phyloP scores from a whole-genome alignment of 2,113 vertebrate species.

The Lophochroa leadbeateri region DNA sequence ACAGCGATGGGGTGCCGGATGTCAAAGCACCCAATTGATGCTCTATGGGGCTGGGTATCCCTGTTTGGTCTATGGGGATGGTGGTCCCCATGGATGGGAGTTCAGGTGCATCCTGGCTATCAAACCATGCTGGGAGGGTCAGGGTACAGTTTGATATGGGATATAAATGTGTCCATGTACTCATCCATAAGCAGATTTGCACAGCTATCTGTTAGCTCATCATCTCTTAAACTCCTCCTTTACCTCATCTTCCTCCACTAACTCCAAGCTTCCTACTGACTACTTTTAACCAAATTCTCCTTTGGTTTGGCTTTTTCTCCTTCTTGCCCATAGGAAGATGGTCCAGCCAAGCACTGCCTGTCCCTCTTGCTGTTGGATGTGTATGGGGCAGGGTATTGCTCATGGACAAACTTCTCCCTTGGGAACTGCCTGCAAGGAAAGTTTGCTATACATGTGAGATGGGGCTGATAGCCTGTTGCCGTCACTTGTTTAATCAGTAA shows the following conservation, averaged over 20 bases:
- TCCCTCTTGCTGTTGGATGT: fast-evolving
- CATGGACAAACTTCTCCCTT: fast-evolving
- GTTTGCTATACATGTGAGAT: fast-evolving
- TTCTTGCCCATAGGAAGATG: fast-evolving
- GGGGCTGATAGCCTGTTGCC: background rate
- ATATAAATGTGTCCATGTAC: fast-evolving
- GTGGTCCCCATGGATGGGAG: background rate
- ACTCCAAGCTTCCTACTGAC: background rate
- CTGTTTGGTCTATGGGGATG: fast-evolving
- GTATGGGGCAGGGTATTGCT: background rate
- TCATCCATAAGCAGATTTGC: background rate
- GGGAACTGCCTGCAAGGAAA: background rate
- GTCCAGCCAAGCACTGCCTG: background rate
- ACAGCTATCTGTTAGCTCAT: fast-evolving
- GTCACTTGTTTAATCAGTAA: background rate
- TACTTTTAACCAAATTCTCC: background rate
- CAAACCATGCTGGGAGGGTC: fast-evolving
- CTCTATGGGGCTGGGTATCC: fast-evolving
- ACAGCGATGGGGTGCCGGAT: fast-evolving
- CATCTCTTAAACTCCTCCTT: background rate
- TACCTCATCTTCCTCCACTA: fast-evolving
- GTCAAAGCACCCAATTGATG: background rate
- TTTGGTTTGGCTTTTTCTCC: background rate
- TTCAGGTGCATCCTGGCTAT: background rate
- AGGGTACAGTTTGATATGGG: too few species aligned